These are phyloP conservation scores for Zoanthus sociatus DNA, from an alignment of 92 coral and sea anemone genomes.

Conservation along the genomic window DNA sequence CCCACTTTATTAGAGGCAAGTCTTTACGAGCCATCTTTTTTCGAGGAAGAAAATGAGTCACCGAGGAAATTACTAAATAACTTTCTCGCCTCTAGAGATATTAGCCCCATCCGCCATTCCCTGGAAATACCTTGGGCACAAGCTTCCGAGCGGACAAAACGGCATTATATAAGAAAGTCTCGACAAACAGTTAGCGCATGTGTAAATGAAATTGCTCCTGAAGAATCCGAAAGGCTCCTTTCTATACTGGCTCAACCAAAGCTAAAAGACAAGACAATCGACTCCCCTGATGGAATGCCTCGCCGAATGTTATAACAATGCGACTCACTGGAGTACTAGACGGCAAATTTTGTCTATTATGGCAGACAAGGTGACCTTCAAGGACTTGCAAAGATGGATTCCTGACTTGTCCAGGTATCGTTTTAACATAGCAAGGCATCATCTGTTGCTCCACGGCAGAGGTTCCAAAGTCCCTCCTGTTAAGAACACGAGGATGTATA, in stretches of 20 bases:
- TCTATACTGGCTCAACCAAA: slow-evolving; percentile 26
- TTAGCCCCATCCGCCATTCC: slow-evolving; percentile 66
- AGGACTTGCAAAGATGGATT: slow-evolving; percentile 57
- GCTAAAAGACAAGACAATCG: slow-evolving; percentile 43
- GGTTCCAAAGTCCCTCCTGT: slow-evolving; percentile 51
- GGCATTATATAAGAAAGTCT: slow-evolving; percentile 62
- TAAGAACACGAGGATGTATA: slow-evolving; percentile 59
- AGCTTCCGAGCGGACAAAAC: slow-evolving; percentile 65
- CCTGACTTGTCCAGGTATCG: slow-evolving; percentile 65
- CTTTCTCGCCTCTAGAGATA: slow-evolving; percentile 59
- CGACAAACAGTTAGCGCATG: slow-evolving; percentile 57
- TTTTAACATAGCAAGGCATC: slow-evolving; percentile 65
- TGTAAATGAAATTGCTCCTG: slow-evolving; percentile 58
- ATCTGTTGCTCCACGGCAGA: slow-evolving; percentile 67
- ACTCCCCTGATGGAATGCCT: slow-evolving; percentile 64
- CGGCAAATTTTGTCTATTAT: slow-evolving; percentile 66
- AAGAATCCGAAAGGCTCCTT: slow-evolving; percentile 50
- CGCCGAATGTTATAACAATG: slow-evolving; percentile 59
- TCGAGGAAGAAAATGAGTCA: slow-evolving; percentile 17
- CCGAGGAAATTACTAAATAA: slow-evolving; percentile 52
- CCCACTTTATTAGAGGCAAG: slow-evolving; percentile 12
- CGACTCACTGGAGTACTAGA: slow-evolving; percentile 68
- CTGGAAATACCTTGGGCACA: slow-evolving; percentile 58
- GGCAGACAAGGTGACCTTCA: slow-evolving; percentile 60
- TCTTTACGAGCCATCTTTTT: slow-evolving; percentile 16